Percentiles rank a stretch among this genome's conserved stretches.
Conservation (phyloP, 2,113 vertebrate species). For the Pleuronectes platessa region DNA sequence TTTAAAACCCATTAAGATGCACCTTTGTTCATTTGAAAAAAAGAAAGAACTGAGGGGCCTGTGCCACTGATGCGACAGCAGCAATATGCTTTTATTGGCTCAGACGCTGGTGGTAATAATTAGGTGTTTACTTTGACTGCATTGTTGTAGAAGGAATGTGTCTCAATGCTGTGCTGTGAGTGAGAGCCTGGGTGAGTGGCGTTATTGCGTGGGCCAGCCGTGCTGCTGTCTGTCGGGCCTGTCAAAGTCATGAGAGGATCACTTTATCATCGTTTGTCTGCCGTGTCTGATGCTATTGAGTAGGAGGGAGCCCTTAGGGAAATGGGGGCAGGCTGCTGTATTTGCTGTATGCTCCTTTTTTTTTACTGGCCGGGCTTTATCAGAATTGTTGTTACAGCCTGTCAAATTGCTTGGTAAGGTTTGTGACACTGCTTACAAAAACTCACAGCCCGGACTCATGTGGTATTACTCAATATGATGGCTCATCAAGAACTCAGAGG, state of each 20-base stretch:
- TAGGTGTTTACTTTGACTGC: conserved; percentile 71
- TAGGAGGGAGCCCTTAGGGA: conserved; percentile 84
- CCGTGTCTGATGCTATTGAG: conserved; percentile 82
- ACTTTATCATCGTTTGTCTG: conserved; percentile 99
- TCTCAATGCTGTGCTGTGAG: conserved; percentile 60
- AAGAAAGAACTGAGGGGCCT: background rate
- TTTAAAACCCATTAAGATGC: background rate
- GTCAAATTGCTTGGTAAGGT: conserved; percentile 60
- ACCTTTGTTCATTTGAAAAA: background rate
- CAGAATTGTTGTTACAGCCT: conserved; percentile 60
- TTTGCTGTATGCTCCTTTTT: conserved; percentile 77
- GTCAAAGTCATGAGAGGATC: conserved; percentile 87
- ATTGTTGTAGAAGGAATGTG: conserved; percentile 62
- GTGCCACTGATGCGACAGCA: conserved; percentile 45
- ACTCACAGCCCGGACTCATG: conserved; percentile 27
- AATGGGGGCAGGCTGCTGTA: conserved; percentile 73
- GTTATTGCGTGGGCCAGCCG: conserved; percentile 89
- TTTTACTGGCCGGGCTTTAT: conserved; percentile 69
- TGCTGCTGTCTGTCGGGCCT: conserved; percentile 88
- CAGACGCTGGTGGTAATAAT: conserved; percentile 63
- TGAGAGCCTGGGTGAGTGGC: conserved; percentile 80
- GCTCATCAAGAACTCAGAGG: conserved; percentile 30
- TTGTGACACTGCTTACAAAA: conserved; percentile 42
- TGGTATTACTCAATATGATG: conserved; percentile 65
- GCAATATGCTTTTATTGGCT: conserved; percentile 67